Base-by-base conservation (phyloP, 2,797 vertebrate genomes). In the Etheostoma perlongum region DNA sequence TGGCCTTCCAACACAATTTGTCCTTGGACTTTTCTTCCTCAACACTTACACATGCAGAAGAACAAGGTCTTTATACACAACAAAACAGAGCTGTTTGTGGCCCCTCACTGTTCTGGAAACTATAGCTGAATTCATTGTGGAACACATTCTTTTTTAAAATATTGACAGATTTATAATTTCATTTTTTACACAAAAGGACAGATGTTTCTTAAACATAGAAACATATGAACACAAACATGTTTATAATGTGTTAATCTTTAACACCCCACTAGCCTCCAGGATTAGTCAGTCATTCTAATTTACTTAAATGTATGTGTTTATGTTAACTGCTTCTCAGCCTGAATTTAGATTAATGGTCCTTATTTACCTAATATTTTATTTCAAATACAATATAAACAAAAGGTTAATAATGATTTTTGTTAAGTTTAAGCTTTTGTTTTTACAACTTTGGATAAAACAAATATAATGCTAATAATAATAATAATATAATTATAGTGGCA, bases 1-100 rank as follows among this genome's bases (percentile, higher is more conserved):
- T 72, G 68, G 72, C 60, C 62, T 78, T 87, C 77, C 68, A 58
- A 65, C 54, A 60, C 58, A 69, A 36, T 63, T 67, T 64, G 62
- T 76, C 80, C 76, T 86, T 72, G 74, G 74, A 76, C 76, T 67
- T 71, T 69, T 78, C 68, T 68, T 84, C 36, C 53, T 70, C 21
- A 60, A 30, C 57, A 23, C 23, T 67, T 25, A 23, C 67, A 81
- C 70, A 62, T 66, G 60, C 76, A 82, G 69, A 60, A 52, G 69
- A 73, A 67, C 12, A 21, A 46, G 12, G 36, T 67, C 44, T 55
- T 64, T 60, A 46, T 49, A 13, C 54, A 13, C 27, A 49, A 6
- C 40, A 18, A 12, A 51, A 68, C 66, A 13, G 19, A 70, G 66
- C 33, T 62, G 59, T 40, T 73, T 68, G 33, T 57, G 70, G 59